A percentile compares a stretch with the other conserved stretches of the same genome.
These are phyloP conservation scores for Dermolepida albohirtum DNA, from an alignment of 2,888 invertebrate species.

Conservation along the genomic window DNA sequence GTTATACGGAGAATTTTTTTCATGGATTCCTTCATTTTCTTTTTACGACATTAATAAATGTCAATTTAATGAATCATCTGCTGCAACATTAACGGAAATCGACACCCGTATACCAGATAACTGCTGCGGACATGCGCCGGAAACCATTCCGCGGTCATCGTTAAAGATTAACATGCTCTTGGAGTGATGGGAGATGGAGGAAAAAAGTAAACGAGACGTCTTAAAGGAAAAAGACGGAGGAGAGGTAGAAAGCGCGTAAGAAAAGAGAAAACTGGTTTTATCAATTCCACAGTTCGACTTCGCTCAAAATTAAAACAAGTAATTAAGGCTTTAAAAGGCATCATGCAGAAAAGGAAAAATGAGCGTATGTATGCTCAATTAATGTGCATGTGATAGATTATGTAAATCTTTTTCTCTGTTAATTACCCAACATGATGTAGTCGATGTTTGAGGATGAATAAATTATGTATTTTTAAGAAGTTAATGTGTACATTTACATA, in stretches of 20 bases:
- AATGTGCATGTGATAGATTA: constrained; percentile 28
- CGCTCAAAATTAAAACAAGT: constrained; percentile 19
- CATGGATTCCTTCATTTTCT: neutral
- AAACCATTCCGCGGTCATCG: constrained; percentile 1
- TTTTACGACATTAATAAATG: constrained; percentile 24
- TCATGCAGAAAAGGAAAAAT: constrained; percentile 8
- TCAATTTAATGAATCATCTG: constrained; percentile 11
- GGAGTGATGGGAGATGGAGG: constrained; percentile 5
- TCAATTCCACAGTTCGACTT: constrained; percentile 19
- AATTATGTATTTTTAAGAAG: too few species aligned
- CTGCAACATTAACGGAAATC: constrained; percentile 9
- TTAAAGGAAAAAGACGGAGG: neutral
- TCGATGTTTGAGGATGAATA: neutral
- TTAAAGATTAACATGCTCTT: constrained; percentile 9
- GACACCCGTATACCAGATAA: constrained; percentile 5
- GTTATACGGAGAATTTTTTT: constrained; percentile 1
- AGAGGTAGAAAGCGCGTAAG: neutral
- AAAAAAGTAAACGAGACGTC: constrained; percentile 1
- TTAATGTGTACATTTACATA: too few species aligned
- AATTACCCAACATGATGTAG: neutral
- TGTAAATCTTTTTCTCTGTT: constrained; percentile 13
- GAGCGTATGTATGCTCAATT: constrained; percentile 7
- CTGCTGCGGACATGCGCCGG: constrained; percentile 1
- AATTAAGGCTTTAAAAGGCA: constrained; percentile 23
- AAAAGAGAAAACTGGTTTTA: constrained; percentile 19